These are phyloP conservation scores for Coendou prehensilis DNA, from an alignment of 2,797 vertebrate species.

Conservation along the genomic window DNA sequence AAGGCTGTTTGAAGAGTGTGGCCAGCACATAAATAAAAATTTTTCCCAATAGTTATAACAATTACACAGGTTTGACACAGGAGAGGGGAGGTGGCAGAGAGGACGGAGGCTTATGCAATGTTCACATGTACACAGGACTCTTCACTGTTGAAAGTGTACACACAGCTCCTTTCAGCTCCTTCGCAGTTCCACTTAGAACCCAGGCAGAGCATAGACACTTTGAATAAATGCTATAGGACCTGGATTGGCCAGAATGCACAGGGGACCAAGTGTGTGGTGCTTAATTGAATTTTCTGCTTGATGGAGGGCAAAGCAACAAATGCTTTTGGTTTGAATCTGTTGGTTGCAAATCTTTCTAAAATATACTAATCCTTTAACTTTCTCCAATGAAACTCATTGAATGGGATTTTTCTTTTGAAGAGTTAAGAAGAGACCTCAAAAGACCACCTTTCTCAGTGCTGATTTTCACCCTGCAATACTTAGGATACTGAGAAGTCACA, in stretches of 20 bases:
- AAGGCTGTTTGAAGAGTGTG: neutral
- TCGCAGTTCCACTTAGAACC: neutral
- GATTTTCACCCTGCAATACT: neutral
- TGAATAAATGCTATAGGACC: conserved; percentile 39
- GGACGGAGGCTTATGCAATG: neutral
- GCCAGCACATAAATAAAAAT: neutral
- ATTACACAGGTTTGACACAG: neutral
- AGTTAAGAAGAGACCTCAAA: neutral
- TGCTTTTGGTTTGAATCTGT: conserved; percentile 51
- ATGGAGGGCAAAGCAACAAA: conserved; percentile 58
- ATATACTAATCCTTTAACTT: conserved; percentile 57
- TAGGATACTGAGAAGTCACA: neutral
- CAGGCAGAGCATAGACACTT: neutral
- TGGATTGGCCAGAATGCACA: neutral
- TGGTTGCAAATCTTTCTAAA: conserved; percentile 54
- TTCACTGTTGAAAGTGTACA: neutral
- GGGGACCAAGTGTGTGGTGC: neutral
- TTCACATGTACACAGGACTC: neutral
- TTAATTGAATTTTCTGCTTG: conserved; percentile 67
- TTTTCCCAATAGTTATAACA: neutral
- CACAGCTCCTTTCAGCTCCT: neutral
- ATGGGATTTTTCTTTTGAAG: conserved; percentile 13
- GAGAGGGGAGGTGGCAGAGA: neutral
- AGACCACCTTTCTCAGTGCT: neutral
- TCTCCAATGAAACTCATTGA: conserved; percentile 6